phyloP scores from a whole-genome alignment of 2,888 invertebrate species.

The Argyra leucocephala region DNA sequence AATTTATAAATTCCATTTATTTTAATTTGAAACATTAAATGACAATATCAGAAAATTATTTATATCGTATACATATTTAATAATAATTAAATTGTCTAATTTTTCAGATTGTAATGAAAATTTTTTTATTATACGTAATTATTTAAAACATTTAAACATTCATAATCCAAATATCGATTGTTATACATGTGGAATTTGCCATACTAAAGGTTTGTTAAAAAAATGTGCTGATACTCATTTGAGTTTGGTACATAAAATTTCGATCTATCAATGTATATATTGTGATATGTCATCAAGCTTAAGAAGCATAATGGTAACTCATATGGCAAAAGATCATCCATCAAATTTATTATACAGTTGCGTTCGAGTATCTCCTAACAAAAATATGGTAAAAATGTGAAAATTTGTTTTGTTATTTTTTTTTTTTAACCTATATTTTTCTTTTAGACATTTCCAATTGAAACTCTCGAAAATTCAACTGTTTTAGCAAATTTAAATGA shows the following conservation, averaged over 20 bases:
- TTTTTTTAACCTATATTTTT: neutral
- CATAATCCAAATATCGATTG: neutral
- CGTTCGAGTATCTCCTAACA: slow-evolving; percentile 28
- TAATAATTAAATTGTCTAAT: slow-evolving; percentile 9
- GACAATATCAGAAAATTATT: neutral
- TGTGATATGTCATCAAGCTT: slow-evolving; percentile 42
- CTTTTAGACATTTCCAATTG: neutral
- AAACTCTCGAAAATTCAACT: slow-evolving; percentile 17
- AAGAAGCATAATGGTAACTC: slow-evolving; percentile 42
- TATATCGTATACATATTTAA: neutral
- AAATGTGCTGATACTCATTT: slow-evolving; percentile 36
- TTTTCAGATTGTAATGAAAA: slow-evolving; percentile 19
- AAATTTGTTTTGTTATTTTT: neutral
- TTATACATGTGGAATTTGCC: slow-evolving; percentile 20
- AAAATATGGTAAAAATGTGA: slow-evolving; percentile 11
- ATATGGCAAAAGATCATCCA: slow-evolving; percentile 44
- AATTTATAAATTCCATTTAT: neutral
- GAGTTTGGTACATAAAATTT: slow-evolving; percentile 38
- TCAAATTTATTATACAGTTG: slow-evolving; percentile 38
- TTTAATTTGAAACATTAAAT: neutral
- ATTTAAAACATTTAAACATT: slow-evolving; percentile 16
- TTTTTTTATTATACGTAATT: slow-evolving; percentile 17
- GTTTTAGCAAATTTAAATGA: slow-evolving; percentile 18
- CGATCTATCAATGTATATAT: slow-evolving; percentile 46
- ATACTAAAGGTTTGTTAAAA: slow-evolving; percentile 8